phyloP scores from a whole-genome alignment of 2,888 invertebrate genomes.

The Troides oblongomaculatus region DNA sequence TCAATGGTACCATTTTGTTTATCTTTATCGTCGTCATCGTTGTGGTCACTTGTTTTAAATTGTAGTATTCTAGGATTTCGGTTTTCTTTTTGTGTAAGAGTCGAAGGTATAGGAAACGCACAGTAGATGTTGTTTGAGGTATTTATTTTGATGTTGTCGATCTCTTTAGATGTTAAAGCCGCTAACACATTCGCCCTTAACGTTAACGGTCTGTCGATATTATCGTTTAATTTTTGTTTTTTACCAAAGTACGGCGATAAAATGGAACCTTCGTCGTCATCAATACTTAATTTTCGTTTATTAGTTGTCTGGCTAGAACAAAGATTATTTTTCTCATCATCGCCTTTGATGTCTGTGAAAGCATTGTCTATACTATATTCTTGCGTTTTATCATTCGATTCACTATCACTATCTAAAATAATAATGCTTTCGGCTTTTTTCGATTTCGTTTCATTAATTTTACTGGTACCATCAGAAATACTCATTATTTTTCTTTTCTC shows the following conservation, averaged over 20 bases:
- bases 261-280: conserved; percentile 43
- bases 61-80: conserved; percentile 25
- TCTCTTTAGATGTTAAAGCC: conserved; percentile 50
- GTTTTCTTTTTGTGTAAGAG: conserved; percentile 59
- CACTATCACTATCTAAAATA: conserved; percentile 66
- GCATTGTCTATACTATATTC: conserved; percentile 42
- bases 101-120: conserved; percentile 48
- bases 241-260: conserved; percentile 69
- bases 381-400: conserved; percentile 54
- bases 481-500: conserved; percentile 44
- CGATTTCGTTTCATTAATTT: conserved; percentile 28
- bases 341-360: background rate
- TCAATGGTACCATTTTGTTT: conserved; percentile 34
- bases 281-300: conserved; percentile 55
- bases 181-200: conserved; percentile 62
- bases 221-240: conserved; percentile 50
- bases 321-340: conserved; percentile 30
- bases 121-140: conserved; percentile 39
- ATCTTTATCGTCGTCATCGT: conserved; percentile 25
- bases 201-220: conserved; percentile 42
- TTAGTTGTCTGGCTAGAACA: conserved; percentile 35
- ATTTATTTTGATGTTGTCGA: conserved; percentile 36
- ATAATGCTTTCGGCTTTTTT: conserved; percentile 51
- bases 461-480: background rate
- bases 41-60: conserved; percentile 14